Evolutionary conservation across 2,113 vertebrate genomes (phyloP).

Genomic region (Micromys minutus): DNA sequence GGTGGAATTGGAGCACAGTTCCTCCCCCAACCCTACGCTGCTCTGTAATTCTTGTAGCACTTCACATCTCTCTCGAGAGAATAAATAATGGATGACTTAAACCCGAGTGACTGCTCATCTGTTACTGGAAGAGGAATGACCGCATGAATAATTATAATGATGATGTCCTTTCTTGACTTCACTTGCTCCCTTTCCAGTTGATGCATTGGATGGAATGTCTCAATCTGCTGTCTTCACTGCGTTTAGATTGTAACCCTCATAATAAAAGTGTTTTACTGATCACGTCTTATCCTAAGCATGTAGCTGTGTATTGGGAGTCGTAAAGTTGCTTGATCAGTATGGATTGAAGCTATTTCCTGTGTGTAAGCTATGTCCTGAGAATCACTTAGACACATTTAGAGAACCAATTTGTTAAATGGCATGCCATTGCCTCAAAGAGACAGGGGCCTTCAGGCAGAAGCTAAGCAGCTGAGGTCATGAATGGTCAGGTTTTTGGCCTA

Average conservation of each 20-base stretch:
- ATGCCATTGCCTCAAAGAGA: neutral
- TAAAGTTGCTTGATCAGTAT: conserved; percentile 13
- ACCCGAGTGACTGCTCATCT: neutral
- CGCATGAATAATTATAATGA: neutral
- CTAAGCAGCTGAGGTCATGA: neutral
- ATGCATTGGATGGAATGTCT: neutral
- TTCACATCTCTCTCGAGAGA: neutral
- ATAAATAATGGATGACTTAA: neutral
- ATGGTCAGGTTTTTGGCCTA: neutral
- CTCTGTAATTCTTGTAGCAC: conserved; percentile 9
- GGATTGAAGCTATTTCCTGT: conserved; percentile 19
- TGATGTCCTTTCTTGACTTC: neutral
- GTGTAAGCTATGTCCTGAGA: neutral
- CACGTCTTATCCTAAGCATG: conserved; percentile 20
- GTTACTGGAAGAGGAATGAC: neutral
- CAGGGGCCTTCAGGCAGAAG: neutral
- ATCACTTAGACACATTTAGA: conserved; percentile 7
- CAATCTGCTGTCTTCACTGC: neutral
- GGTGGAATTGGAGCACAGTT: neutral
- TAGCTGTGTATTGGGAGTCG: conserved; percentile 1
- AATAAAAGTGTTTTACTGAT: conserved; percentile 47
- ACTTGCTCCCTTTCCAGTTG: neutral
- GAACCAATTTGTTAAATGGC: conserved; percentile 2
- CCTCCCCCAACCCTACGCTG: neutral
- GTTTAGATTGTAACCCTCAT: conserved; percentile 8